phyloP scores from a whole-genome alignment of 2,113 vertebrate species.

The Pangasianodon gigas region DNA sequence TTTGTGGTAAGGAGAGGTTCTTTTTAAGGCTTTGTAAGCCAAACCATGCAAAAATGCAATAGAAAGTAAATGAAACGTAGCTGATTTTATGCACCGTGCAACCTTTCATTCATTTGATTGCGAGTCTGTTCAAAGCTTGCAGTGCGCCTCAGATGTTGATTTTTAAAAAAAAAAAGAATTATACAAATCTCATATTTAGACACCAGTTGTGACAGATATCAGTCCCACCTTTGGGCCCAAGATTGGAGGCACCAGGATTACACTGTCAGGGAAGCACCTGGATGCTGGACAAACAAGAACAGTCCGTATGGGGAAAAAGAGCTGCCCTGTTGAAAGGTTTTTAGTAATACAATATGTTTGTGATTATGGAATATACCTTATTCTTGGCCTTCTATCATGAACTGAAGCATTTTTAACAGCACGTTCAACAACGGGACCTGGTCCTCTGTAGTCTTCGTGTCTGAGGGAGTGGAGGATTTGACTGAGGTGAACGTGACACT shows the following conservation, averaged over 20 bases:
- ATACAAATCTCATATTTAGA: slow-evolving; percentile 66
- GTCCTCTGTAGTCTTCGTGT: slow-evolving; percentile 67
- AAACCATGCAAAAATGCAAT: neutral
- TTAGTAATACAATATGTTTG: neutral
- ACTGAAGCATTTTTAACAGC: slow-evolving; percentile 51
- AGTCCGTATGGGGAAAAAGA: slow-evolving; percentile 73
- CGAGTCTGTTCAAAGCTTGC: neutral
- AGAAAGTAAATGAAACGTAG: neutral
- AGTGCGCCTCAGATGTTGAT: neutral
- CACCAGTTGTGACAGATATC: slow-evolving; percentile 76
- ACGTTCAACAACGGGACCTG: slow-evolving; percentile 43
- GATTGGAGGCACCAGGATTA: slow-evolving; percentile 83
- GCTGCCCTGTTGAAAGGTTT: slow-evolving; percentile 73
- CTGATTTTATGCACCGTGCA: neutral
- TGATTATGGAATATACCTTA: neutral
- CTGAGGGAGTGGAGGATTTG: slow-evolving; percentile 45
- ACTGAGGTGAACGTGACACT: slow-evolving; percentile 65
- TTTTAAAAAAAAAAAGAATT: neutral
- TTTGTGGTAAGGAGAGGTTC: slow-evolving; percentile 77
- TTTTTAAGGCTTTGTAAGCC: neutral
- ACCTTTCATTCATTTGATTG: neutral
- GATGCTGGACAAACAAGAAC: slow-evolving; percentile 72
- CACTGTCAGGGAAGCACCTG: slow-evolving; percentile 77
- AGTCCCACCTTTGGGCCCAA: slow-evolving; percentile 79
- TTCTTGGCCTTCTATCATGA: slow-evolving; percentile 10